Evolutionary conservation across 1,140 invertebrate species (phyloP).

Genomic region (Drosophila mauritiana): DNA sequence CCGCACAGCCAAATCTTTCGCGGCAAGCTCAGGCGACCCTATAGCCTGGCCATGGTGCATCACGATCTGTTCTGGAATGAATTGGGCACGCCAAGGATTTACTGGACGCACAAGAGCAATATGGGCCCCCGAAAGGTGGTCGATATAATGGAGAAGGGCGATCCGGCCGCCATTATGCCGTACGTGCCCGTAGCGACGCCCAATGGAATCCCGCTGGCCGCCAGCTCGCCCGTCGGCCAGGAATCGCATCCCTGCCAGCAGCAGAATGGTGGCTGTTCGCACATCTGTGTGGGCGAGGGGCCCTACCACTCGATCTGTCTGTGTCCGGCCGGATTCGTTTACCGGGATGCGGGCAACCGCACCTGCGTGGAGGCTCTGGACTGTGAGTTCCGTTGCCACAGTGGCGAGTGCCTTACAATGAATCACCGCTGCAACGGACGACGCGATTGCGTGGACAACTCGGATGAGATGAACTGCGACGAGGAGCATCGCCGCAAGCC

Average conservation of each 20-base stretch:
- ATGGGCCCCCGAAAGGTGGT: conserved; percentile 68
- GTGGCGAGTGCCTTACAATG: conserved; percentile 88
- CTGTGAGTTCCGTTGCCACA: conserved; percentile 86
- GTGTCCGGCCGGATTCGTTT: conserved; percentile 87
- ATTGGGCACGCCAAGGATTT: conserved; percentile 85
- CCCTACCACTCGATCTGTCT: conserved; percentile 85
- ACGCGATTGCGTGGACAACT: conserved; percentile 88
- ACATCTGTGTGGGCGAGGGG: conserved; percentile 87
- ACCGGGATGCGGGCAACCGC: conserved; percentile 84
- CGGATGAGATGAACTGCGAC: conserved; percentile 89
- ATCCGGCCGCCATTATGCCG: conserved; percentile 11
- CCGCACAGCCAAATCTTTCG: conserved; percentile 68
- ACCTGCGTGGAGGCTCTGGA: conserved; percentile 85
- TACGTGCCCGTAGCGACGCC: conserved; percentile 7
- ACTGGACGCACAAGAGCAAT: conserved; percentile 87
- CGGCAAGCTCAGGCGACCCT: conserved; percentile 81
- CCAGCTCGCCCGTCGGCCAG: conserved; percentile 32
- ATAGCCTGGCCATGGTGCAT: conserved; percentile 86
- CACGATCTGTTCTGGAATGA: conserved; percentile 88
- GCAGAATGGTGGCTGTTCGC: conserved; percentile 89
- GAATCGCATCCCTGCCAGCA: conserved; percentile 87
- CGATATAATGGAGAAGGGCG: conserved; percentile 47
- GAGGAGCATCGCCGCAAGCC: conserved; percentile 61
- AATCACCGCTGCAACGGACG: conserved; percentile 89
- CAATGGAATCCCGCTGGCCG: conserved; percentile 48